Percentiles rank a stretch among this genome's conserved stretches.
These are phyloP conservation scores for Rhea pennata DNA, from an alignment of 2,113 vertebrate species.

Conservation along the genomic window DNA sequence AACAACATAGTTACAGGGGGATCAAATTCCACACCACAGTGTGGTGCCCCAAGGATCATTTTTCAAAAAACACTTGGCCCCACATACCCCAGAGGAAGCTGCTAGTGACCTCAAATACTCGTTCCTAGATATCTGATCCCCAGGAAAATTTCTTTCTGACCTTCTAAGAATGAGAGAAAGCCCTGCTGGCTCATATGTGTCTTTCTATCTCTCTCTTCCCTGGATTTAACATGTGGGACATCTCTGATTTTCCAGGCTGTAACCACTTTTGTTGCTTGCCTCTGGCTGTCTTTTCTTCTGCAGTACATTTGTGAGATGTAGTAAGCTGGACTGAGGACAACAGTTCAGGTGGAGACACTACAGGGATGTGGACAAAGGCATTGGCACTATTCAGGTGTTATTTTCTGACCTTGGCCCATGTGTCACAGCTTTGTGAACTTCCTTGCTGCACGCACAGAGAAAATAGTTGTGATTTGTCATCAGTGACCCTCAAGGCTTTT, in stretches of 20 bases:
- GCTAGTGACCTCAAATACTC: neutral
- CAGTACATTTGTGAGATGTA: accelerated
- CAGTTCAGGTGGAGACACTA: neutral
- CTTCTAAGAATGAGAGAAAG: neutral
- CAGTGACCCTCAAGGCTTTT: neutral
- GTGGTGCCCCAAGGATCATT: neutral
- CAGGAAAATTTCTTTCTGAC: neutral
- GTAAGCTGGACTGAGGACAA: neutral
- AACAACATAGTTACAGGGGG: neutral
- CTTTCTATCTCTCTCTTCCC: neutral
- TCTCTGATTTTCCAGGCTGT: neutral
- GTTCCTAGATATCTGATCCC: neutral
- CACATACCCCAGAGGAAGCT: neutral
- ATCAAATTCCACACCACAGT: neutral
- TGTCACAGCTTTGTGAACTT: neutral
- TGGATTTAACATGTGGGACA: neutral
- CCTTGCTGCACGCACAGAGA: neutral
- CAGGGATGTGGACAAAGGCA: neutral
- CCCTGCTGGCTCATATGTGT: neutral
- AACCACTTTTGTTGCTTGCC: neutral
- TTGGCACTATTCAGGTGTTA: accelerated
- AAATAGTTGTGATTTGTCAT: neutral
- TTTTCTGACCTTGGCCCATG: accelerated
- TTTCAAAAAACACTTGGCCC: accelerated
- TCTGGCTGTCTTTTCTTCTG: neutral